Evolutionary conservation across 2,888 invertebrate species (phyloP).

Genomic region (Drosophila affinis): DNA sequence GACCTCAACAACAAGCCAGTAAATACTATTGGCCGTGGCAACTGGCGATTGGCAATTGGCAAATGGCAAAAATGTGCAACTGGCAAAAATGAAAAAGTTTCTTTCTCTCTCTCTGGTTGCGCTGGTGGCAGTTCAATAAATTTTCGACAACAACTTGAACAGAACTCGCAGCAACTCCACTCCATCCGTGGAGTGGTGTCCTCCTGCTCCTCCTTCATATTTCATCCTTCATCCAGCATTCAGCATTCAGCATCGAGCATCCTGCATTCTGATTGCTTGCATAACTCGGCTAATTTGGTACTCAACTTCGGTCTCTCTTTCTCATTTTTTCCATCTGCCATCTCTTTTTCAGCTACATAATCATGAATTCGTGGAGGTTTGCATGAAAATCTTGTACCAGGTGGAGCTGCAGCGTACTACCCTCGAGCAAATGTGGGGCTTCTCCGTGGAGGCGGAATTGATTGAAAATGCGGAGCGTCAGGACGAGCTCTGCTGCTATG

Average conservation of each 20-base stretch:
- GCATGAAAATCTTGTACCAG: constrained; percentile 98
- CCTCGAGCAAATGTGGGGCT: constrained; percentile 98
- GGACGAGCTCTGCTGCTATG: constrained; percentile 98
- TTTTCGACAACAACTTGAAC: constrained; percentile 65
- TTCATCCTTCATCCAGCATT: not conserved
- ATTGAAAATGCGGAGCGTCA: constrained; percentile 98
- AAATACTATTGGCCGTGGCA: constrained; percentile 63
- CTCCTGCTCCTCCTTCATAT: not conserved
- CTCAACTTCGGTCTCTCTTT: constrained; percentile 32
- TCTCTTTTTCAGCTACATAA: constrained; percentile 90
- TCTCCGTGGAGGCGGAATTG: constrained; percentile 98
- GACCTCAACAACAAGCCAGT: constrained; percentile 70
- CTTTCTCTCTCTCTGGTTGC: constrained; percentile 27
- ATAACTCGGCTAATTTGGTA: constrained; percentile 39
- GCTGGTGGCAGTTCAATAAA: constrained; percentile 62
- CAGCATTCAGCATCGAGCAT: not conserved
- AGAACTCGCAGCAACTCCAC: constrained; percentile 32
- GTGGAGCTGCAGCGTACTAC: constrained; percentile 95
- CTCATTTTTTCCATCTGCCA: constrained; percentile 31
- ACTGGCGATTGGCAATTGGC: constrained; percentile 15
- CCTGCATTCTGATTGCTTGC: constrained; percentile 15
- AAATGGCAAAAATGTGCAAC: constrained; percentile 47
- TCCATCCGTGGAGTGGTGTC: constrained; percentile 26
- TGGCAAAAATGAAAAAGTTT: constrained; percentile 46
- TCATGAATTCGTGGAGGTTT: constrained; percentile 97